Percentiles rank a stretch among this genome's conserved stretches.
Evolutionary conservation across 2,888 invertebrate species (phyloP).

Genomic region (Erebia epiphron): DNA sequence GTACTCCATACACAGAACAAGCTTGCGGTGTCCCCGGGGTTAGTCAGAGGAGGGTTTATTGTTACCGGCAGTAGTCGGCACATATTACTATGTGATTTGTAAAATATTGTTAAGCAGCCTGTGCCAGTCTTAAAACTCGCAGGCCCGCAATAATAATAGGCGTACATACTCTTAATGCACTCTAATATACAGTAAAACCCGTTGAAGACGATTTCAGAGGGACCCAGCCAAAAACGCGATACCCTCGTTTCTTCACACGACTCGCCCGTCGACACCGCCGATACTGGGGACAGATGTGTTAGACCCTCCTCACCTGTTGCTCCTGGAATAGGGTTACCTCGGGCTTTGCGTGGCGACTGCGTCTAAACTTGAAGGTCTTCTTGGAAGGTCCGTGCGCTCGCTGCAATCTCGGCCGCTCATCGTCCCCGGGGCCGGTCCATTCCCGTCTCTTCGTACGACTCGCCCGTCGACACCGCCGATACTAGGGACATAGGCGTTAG

Average conservation of each 20-base stretch:
- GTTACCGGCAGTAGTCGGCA: no score
- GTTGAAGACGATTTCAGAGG: no score
- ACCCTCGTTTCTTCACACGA: slow-evolving; percentile 43
- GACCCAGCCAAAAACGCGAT: slow-evolving; percentile 45
- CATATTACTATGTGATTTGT: no score
- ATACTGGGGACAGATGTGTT: slow-evolving; percentile 83
- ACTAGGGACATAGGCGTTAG: slow-evolving; percentile 83
- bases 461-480: slow-evolving; percentile 48
- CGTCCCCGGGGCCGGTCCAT: slow-evolving; percentile 44
- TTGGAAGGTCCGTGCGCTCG: slow-evolving; percentile 96
- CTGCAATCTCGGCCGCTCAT: slow-evolving; percentile 89
- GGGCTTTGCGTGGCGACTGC: slow-evolving; percentile 87
- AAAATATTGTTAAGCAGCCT: no score
- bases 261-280: slow-evolving; percentile 48
- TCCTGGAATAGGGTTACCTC: slow-evolving; percentile 78
- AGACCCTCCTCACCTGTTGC: no score
- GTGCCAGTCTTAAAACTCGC: no score
- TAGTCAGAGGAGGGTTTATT: neutral
- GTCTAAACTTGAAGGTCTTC: slow-evolving; percentile 94
- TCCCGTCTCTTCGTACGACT: slow-evolving; percentile 43
- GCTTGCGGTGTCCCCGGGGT: no score
- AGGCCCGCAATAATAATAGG: no score
- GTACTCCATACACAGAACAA: no score
- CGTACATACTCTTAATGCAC: no score
- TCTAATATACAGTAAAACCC: no score